Conservation (phyloP, 1,140 invertebrate species). For the Proctacanthus coquilletti region DNA sequence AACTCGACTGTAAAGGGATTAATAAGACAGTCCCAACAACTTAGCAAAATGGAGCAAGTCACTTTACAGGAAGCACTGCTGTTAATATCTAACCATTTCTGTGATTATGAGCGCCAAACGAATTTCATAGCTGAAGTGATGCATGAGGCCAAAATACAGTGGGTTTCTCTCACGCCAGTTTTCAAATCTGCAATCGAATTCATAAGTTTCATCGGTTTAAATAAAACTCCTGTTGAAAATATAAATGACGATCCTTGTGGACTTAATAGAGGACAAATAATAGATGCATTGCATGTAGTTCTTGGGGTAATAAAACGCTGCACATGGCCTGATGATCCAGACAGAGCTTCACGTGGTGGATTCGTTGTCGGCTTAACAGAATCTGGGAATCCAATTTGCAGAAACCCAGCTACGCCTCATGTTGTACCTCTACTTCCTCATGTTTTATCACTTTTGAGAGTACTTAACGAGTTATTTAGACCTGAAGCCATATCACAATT, state of each 20-base stretch:
- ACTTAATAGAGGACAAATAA: constrained; percentile 35
- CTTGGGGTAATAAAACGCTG: constrained; percentile 73
- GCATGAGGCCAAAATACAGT: constrained; percentile 41
- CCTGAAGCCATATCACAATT: constrained; percentile 44
- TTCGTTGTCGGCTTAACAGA: constrained; percentile 62
- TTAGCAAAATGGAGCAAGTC: constrained; percentile 73
- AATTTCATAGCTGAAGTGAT: constrained; percentile 68
- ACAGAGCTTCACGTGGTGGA: constrained; percentile 60
- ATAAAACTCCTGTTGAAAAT: constrained; percentile 42
- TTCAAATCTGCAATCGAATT: constrained; percentile 48
- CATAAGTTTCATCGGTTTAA: constrained; percentile 61
- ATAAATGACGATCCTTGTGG: constrained; percentile 29
- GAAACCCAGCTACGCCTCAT: constrained; percentile 71
- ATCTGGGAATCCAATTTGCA: constrained; percentile 58
- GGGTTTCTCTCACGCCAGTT: constrained; percentile 42
- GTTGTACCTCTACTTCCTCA: constrained; percentile 63
- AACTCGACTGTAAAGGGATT: constrained; percentile 54
- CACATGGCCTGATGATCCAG: constrained; percentile 64
- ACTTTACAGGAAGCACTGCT: constrained; percentile 62
- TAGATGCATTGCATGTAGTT: constrained; percentile 53
- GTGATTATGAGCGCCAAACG: constrained; percentile 72
- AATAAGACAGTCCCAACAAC: constrained; percentile 42
- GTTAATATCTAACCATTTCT: constrained; percentile 75
- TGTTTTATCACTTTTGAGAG: constrained; percentile 54
- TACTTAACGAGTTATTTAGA: constrained; percentile 65